Evolutionary conservation across 2,888 invertebrate species (phyloP).

Genomic region (Drosophila differens): DNA sequence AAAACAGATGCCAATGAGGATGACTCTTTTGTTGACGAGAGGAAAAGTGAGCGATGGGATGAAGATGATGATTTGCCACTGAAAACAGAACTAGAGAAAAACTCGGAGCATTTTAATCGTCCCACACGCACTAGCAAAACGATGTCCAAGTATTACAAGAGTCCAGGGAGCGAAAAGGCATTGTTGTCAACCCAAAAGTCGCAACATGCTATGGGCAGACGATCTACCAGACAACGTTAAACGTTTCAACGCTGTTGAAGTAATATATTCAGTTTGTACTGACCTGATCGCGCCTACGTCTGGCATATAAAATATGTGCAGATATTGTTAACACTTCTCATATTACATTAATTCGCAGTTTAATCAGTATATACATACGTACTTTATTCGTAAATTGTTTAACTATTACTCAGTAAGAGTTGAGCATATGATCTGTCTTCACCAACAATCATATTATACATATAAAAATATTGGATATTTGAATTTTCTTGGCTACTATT

Average conservation of each 20-base stretch:
- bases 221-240: conserved; percentile 71
- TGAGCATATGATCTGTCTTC: conserved; percentile 17
- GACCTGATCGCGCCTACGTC: conserved; percentile 19
- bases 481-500: conserved; percentile 1
- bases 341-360: conserved; percentile 13
- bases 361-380: conserved; percentile 26
- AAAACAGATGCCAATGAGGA: conserved; percentile 54
- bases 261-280: not conserved
- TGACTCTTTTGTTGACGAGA: conserved; percentile 59
- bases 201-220: conserved; percentile 73
- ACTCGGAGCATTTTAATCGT: conserved; percentile 54
- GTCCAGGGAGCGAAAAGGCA: conserved; percentile 60
- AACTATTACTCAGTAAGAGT: conserved; percentile 41
- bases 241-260: conserved; percentile 8
- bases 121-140: conserved; percentile 83
- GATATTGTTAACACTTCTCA: conserved; percentile 40
- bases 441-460: conserved; percentile 8
- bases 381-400: conserved; percentile 43
- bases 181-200: conserved; percentile 52
- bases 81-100: conserved; percentile 62
- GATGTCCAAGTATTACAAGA: conserved; percentile 83
- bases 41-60: conserved; percentile 57
- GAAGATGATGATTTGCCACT: conserved; percentile 73
- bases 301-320: conserved; percentile 63
- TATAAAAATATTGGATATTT: not conserved